Base-by-base conservation (phyloP, 2,888 invertebrate genomes). In the Andrena haemorrhoa region DNA sequence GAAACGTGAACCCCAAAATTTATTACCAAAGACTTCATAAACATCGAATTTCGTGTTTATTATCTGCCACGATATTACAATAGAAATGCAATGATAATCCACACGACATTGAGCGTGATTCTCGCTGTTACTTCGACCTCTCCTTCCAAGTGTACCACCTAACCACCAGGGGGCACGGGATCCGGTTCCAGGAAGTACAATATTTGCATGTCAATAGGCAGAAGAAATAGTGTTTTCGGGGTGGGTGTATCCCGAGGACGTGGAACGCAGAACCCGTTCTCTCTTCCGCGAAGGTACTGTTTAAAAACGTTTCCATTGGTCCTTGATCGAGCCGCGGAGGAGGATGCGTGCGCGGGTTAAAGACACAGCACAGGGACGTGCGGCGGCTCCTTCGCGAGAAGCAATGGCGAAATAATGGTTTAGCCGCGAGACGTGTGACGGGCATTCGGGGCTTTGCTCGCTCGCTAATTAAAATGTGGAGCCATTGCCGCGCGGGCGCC, bases 221-320 rank as follows among this genome's bases (percentile, higher is more conserved):
- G 2, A 26, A 12, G 49, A 33, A 47, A 26, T 3, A 29, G 26
- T 2, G 5, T 58, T 82, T 72, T 69, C 53, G 26, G 69, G 29
- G 2, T 20, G 8, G 0, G 16, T 29, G 51, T 7, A 66, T 41
- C 66, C 58, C 65, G 69, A 53, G 26, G 60, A 33, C 61, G 26
- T 75, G 60, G 51, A 86, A 75, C 80, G 16, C 51, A 68, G 63
- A 88, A 85, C 85, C 86, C 79, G 85, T 88, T 87, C 76, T 88
- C 83, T 86, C 89, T 90, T 88, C 88, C 88, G 88, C 69, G 74
- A 83, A 78, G 61, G 58, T 61, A 69, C 69, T 49, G 31, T 60
- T 70, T 78, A 63, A 80, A 86, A 90, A 89, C 16, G 82, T 88
- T 90, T 91, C 89, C 91, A 89, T 82, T 88, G 85, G 87, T 90